phyloP scores from a whole-genome alignment of 2,797 vertebrate genomes.

The Eulemur albifrons region DNA sequence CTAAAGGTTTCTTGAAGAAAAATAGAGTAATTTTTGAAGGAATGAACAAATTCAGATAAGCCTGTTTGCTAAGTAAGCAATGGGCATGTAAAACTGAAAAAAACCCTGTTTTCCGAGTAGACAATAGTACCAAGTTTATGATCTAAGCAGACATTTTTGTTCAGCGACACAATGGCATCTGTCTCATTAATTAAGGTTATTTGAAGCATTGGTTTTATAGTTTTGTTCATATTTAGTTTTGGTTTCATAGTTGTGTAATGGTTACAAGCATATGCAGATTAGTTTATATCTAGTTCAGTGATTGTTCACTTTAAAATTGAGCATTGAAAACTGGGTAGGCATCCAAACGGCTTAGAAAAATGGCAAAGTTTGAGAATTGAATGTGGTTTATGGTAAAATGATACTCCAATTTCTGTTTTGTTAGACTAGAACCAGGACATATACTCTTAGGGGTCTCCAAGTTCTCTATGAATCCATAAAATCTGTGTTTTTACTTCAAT shows the following conservation, averaged over 20 bases:
- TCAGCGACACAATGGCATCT: background rate
- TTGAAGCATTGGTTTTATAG: constrained; percentile 11
- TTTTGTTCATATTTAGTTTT: constrained; percentile 30
- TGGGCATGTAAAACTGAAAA: background rate
- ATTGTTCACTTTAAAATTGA: background rate
- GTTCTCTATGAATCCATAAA: background rate
- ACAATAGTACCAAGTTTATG: background rate
- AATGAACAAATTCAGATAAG: background rate
- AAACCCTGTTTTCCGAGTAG: background rate
- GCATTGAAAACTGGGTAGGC: background rate
- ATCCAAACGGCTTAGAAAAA: background rate
- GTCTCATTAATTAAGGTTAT: constrained; percentile 47
- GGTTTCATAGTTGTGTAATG: background rate
- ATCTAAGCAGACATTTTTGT: background rate
- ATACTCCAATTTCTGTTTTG: background rate
- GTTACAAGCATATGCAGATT: background rate
- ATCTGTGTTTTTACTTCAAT: constrained; percentile 17
- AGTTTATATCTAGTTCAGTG: background rate
- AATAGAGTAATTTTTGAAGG: background rate
- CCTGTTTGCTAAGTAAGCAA: background rate
- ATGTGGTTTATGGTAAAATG: background rate
- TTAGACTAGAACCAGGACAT: background rate
- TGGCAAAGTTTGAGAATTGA: background rate
- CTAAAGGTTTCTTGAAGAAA: constrained; percentile 50
- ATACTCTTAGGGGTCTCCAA: background rate